Conservation (phyloP, 2,888 invertebrate genomes). For the Iselma pallidipennis region DNA sequence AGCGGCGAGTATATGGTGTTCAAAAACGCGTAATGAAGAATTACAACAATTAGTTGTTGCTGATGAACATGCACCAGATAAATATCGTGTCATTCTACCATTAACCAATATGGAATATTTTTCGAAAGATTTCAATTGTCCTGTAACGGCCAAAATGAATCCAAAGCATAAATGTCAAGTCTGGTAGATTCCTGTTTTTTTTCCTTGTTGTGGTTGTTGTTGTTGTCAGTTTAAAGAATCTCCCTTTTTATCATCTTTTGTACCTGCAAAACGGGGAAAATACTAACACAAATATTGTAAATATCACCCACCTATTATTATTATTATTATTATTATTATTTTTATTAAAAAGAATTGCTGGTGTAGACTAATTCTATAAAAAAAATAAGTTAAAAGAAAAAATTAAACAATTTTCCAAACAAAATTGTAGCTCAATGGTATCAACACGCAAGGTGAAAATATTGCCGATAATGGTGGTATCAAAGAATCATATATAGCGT, state of each 20-base stretch:
- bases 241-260: slow-evolving; percentile 1
- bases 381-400: background rate
- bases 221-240: slow-evolving; percentile 1
- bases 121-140: slow-evolving; percentile 65
- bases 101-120: slow-evolving; percentile 65
- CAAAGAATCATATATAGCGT: slow-evolving; percentile 87
- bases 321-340: background rate
- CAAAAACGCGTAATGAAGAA: slow-evolving; percentile 50
- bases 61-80: slow-evolving; percentile 56
- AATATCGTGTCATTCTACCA: slow-evolving; percentile 64
- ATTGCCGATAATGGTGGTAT: slow-evolving; percentile 95
- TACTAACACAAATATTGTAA: slow-evolving; percentile 6
- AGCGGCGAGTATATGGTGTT: slow-evolving; percentile 66
- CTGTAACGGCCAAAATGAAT: slow-evolving; percentile 63
- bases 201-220: too few relatives aligned
- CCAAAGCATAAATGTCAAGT: slow-evolving; percentile 65
- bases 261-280: background rate
- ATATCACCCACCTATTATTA: background rate
- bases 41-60: slow-evolving; percentile 48
- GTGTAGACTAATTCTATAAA: background rate
- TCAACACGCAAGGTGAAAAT: slow-evolving; percentile 92
- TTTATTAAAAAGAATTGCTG: background rate
- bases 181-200: slow-evolving; percentile 65
- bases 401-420: background rate
- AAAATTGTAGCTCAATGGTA: slow-evolving; percentile 75